Evolutionary conservation across 2,888 invertebrate genomes (phyloP), one percentile per base, ranked within the genome.

Genomic region (Latrodectus elegans): DNA sequence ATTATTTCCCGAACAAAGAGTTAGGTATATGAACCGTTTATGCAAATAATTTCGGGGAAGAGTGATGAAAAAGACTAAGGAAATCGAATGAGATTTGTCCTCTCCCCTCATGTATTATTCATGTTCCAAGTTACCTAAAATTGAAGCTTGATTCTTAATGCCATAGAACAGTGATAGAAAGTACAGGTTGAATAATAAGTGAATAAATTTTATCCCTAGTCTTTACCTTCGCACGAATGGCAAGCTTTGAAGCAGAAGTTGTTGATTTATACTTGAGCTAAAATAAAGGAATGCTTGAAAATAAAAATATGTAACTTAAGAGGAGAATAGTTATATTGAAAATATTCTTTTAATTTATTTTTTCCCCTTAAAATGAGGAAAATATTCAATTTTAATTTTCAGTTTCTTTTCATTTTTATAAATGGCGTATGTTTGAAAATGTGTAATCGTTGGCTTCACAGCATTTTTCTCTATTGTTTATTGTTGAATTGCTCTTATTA

Each of bases 171-270:
- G n/a, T 6, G 60, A 60, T 12, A 60, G 60, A 60, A 60, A 60
- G 60, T 60, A 60, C 60, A 60, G 10, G 60, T 60, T 60, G 60
- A 60, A 60, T 60, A 60, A 60, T 60, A 60, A 60, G 60, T 60
- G 60, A 60, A 60, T 60, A 12, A 60, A 60, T 60, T 60, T 60
- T 60, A 6, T 4, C 60, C n/a, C n/a, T 15, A n/a, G 4, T 60
- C n/a, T 60, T 60, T 60, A 60, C 60, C 60, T 11, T 15, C 60
- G n/a, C 60, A 60, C 60, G n/a, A 60, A 60, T 15, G 12, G 0
- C 60, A 60, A 38, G 60, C 11, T 10, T 60, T 60, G n/a, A n/a
- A 60, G 12, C 60, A 15, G 12, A n/a, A 60, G 4, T n/a, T 60
- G 60, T 15, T 60, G 60, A 60, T 60, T 60, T n/a, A 38, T 38